Percentiles rank a stretch among this genome's conserved stretches.
Conservation (phyloP, 35 echinoderm and acorn worm genomes). For the Eucidaris tribuloides region DNA sequence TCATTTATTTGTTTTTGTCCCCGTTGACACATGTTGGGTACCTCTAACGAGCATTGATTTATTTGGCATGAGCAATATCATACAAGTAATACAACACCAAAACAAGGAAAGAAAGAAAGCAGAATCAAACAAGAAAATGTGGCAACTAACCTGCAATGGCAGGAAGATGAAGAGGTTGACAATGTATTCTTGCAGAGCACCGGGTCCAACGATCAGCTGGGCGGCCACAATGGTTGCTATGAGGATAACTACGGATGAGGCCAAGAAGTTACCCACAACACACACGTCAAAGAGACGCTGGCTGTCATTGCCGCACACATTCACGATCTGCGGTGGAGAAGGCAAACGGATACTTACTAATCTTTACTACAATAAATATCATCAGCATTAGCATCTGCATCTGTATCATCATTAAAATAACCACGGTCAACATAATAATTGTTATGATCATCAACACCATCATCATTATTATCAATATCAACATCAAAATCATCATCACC, state of each 20-base stretch:
- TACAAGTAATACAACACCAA: background rate
- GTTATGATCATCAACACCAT: too few relatives aligned
- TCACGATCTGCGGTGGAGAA: slow-evolving; percentile 64
- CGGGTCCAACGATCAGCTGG: slow-evolving; percentile 54
- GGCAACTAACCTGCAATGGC: slow-evolving; percentile 63
- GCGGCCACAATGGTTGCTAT: slow-evolving; percentile 44
- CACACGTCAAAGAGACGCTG: slow-evolving; percentile 82
- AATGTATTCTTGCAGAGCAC: slow-evolving; percentile 63
- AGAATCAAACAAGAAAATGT: background rate
- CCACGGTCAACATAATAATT: too few relatives aligned
- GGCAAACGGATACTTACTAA: background rate
- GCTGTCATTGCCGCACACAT: slow-evolving; percentile 92
- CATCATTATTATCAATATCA: too few relatives aligned
- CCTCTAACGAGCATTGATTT: too few relatives aligned
- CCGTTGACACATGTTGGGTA: too few relatives aligned
- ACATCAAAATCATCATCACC: too few relatives aligned
- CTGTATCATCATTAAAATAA: too few relatives aligned
- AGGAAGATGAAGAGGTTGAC: slow-evolving; percentile 74
- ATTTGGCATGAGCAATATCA: background rate
- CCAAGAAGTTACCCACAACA: slow-evolving; percentile 65
- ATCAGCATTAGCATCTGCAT: too few relatives aligned
- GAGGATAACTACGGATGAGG: slow-evolving; percentile 59
- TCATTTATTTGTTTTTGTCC: too few relatives aligned
- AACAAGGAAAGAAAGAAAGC: background rate
- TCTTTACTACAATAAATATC: background rate